Percentiles rank a stretch among this genome's conserved stretches.
phyloP scores from a whole-genome alignment of 1,140 invertebrate genomes.

The Luehdorfia chinensis region DNA sequence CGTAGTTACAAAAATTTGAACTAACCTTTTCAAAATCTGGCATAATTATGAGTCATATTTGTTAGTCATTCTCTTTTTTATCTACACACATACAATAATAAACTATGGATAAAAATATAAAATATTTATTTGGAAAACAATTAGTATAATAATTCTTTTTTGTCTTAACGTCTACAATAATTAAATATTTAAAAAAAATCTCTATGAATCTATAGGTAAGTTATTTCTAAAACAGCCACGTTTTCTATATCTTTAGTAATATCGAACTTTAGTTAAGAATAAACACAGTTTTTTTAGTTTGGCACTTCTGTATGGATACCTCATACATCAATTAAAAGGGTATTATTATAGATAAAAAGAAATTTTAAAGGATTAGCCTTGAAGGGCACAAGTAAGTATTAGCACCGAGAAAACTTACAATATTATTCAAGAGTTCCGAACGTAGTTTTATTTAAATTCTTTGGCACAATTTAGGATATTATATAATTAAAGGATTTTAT shows the following conservation, averaged over 20 bases:
- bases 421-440: background rate
- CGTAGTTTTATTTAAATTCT: too few relatives aligned
- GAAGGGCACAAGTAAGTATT: background rate
- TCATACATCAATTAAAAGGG: background rate
- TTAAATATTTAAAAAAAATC: constrained; percentile 11
- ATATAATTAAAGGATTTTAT: too few relatives aligned
- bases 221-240: constrained; percentile 11
- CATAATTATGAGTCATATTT: background rate
- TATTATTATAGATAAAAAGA: too few relatives aligned
- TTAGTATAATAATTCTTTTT: background rate
- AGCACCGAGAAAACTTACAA: constrained; percentile 4
- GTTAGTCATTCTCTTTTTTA: background rate
- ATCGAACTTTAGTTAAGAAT: constrained; percentile 3
- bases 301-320: constrained; percentile 5
- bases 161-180: constrained; percentile 3
- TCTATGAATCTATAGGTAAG: background rate
- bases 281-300: background rate
- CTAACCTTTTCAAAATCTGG: background rate
- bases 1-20: background rate
- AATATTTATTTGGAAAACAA: constrained; percentile 1
- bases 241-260: constrained; percentile 4
- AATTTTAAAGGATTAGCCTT: too few relatives aligned
- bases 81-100: background rate
- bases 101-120: background rate
- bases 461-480: too few relatives aligned